Evolutionary conservation across 1,140 invertebrate genomes (phyloP), one percentile per base, ranked within the genome.

Genomic region (Pseudomyrmex flavicornis): DNA sequence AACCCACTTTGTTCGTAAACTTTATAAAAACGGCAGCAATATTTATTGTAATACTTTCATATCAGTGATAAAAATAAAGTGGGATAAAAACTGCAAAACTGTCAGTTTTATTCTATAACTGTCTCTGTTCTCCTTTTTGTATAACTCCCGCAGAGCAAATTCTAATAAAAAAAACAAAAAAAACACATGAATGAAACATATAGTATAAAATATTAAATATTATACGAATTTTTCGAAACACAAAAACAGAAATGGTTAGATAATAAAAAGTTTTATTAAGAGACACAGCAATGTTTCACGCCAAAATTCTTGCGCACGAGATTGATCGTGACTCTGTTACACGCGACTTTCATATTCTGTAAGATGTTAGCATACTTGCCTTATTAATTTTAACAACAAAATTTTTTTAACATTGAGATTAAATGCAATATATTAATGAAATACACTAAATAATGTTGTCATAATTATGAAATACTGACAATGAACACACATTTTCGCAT

Each of bases 61-160:
- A 35, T 35, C 35, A 35, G 35, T 61, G 50, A 85, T 75, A 88
- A 74, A 82, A 9, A 58, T 7, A 44, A 73, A 62, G 76, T 52
- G 56, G 48, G 52, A 69, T 48, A 17, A 72, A 69, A 70, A 35
- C 5, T 35, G 35, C 4, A 35, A 35, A 35, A 35, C 35, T 35
- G 35, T 35, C 35, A 35, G 4, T 35, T 35, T 35, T 35, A 35
- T 35, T 35, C 35, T 35, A 35, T 7, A 35, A 35, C 35, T 35
- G 4, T 35, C 35, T 94, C 92, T 56, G 91, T 90, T 83, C 91
- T 92, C 68, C 91, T 91, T 74, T 93, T 74, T 93, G 88, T 89
- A 93, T 85, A 58, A 91, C 88, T 75, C 90, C 93, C 61, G 91
- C 90, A 66, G 93, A 93, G 89, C 88, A 91, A 91, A 92, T 93